These are phyloP conservation scores for Eupithecia exiguata DNA, from an alignment of 2,888 invertebrate species.

Conservation along the genomic window DNA sequence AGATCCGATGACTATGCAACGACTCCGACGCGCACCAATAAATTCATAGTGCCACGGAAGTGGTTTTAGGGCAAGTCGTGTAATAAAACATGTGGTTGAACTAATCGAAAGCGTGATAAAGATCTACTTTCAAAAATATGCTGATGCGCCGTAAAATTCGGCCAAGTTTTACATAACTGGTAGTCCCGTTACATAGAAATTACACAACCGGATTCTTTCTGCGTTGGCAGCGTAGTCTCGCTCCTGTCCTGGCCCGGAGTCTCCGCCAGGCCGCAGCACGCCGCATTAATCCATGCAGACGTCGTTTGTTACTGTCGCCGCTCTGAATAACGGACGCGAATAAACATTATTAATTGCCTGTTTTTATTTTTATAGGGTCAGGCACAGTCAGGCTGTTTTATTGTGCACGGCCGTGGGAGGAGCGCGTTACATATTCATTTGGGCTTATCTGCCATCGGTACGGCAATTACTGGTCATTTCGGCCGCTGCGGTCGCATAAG, in stretches of 20 bases:
- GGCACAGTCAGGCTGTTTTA: constrained; percentile 72
- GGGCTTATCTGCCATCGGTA: constrained; percentile 77
- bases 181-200: constrained; percentile 80
- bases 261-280: constrained; percentile 41
- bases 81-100: constrained; percentile 50
- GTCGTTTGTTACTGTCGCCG: constrained; percentile 73
- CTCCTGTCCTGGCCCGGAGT: constrained; percentile 38
- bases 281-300: constrained; percentile 68
- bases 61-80: constrained; percentile 46
- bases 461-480: constrained; percentile 73
- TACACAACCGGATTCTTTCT: constrained; percentile 76
- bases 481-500: constrained; percentile 61
- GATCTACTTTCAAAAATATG: constrained; percentile 75
- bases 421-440: constrained; percentile 80
- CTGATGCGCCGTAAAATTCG: constrained; percentile 76
- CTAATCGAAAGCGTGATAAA: constrained; percentile 65
- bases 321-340: constrained; percentile 77
- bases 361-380: constrained; percentile 78
- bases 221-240: constrained; percentile 49
- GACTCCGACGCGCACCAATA: constrained; percentile 54
- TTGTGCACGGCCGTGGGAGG: constrained; percentile 75
- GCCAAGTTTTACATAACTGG: constrained; percentile 82
- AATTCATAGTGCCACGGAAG: constrained; percentile 54
- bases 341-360: constrained; percentile 80
- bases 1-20: constrained; percentile 59